Percentiles rank a stretch among this genome's conserved stretches.
phyloP scores from a whole-genome alignment of 1,140 invertebrate species.

The Drosophila albomicans region DNA sequence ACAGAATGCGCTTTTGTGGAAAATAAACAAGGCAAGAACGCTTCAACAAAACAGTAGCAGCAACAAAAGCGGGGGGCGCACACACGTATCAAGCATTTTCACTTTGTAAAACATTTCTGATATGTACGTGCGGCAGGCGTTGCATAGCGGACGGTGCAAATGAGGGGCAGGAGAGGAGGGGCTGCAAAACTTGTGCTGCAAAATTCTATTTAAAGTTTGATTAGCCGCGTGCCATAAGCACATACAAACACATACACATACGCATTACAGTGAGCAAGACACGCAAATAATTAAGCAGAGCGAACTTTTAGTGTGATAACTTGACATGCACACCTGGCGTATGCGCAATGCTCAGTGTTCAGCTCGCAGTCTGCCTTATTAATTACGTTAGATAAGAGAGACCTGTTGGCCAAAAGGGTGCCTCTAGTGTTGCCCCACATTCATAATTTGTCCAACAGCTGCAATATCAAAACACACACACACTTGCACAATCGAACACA shows the following conservation, averaged over 20 bases:
- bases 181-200: conserved; percentile 44
- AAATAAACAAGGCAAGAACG: conserved; percentile 30
- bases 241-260: conserved; percentile 30
- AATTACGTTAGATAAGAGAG: conserved; percentile 41
- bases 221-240: conserved; percentile 59
- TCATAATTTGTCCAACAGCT: conserved; percentile 45
- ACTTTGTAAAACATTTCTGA: conserved; percentile 82
- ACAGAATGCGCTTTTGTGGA: conserved; percentile 76
- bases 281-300: conserved; percentile 76
- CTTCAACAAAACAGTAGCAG: conserved; percentile 22
- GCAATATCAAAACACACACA: background rate
- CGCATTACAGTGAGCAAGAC: conserved; percentile 4
- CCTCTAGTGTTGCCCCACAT: background rate
- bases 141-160: background rate
- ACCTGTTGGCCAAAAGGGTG: conserved; percentile 11
- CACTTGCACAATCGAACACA: background rate
- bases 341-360: conserved; percentile 54
- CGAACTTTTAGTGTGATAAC: conserved; percentile 48
- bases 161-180: background rate
- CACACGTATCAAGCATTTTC: conserved; percentile 80
- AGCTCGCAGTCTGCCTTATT: conserved; percentile 14
- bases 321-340: conserved; percentile 69
- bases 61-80: conserved; percentile 17
- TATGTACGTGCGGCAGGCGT: conserved; percentile 61
- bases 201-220: conserved; percentile 82